Evolutionary conservation across 2,113 vertebrate genomes (phyloP).

Genomic region (Carassius carassius): DNA sequence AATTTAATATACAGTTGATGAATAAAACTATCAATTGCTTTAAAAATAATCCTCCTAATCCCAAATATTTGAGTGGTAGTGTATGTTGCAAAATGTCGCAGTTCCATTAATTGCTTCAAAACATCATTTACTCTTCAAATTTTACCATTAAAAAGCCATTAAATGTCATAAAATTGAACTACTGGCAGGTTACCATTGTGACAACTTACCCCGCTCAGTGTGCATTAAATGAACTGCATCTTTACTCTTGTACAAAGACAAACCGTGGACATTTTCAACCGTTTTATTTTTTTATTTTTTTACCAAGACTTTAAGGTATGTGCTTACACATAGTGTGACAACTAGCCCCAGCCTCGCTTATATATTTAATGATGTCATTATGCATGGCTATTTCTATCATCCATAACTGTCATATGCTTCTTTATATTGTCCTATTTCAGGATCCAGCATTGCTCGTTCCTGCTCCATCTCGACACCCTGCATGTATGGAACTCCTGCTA

Average conservation of each 20-base stretch:
- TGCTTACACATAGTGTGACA: neutral
- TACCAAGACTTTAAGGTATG: neutral
- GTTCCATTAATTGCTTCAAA: neutral
- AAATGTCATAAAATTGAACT: neutral
- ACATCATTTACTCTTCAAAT: neutral
- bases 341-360: neutral
- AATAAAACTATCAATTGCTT: neutral
- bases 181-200: neutral
- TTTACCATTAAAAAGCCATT: neutral
- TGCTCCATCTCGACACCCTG: slow-evolving; percentile 85
- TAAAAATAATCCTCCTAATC: neutral
- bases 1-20: neutral
- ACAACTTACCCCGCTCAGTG: neutral
- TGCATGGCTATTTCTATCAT: neutral
- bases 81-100: neutral
- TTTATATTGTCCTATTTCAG: slow-evolving; percentile 59
- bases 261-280: neutral
- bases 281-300: neutral
- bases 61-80: neutral
- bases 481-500: slow-evolving; percentile 84
- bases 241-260: neutral
- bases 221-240: neutral
- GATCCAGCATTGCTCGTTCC: slow-evolving; percentile 74
- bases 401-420: neutral
- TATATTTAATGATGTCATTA: neutral